Evolutionary conservation across 2,113 vertebrate genomes (phyloP).

Genomic region (Laterallus jamaicensis): DNA sequence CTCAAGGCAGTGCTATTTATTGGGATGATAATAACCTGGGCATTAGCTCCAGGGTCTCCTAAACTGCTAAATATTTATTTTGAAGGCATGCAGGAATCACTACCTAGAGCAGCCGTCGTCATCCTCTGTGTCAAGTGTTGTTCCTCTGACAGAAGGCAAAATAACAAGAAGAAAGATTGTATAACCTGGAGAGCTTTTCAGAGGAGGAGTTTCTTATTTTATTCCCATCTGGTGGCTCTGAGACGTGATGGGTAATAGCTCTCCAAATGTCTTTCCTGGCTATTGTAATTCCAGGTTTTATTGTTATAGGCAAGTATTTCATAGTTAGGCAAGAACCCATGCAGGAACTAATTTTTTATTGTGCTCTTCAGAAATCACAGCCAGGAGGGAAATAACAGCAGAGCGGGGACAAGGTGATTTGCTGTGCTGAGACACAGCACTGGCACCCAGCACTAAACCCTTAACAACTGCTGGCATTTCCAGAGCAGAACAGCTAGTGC

Average conservation of each 20-base stretch:
- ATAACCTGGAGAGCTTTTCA: neutral
- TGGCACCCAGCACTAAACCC: neutral
- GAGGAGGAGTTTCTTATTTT: neutral
- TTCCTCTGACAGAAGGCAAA: neutral
- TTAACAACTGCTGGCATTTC: neutral
- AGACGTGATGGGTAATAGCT: neutral
- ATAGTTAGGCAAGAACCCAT: neutral
- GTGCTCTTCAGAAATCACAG: neutral
- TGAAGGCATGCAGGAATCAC: neutral
- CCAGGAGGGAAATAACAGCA: neutral
- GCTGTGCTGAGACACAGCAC: neutral
- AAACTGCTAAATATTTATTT: neutral
- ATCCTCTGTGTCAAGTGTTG: neutral
- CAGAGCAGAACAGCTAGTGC: neutral
- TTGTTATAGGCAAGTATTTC: neutral
- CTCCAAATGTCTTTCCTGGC: constrained; percentile 12
- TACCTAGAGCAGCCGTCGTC: neutral
- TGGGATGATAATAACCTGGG: neutral
- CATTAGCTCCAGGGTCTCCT: neutral
- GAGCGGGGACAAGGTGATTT: neutral
- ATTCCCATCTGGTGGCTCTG: neutral
- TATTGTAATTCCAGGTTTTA: neutral
- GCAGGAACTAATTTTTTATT: neutral
- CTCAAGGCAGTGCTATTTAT: neutral
- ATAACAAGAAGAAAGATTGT: neutral